Evolutionary conservation across 23 tunicate genomes (phyloP).

Genomic region (Trididemnum miniatum): DNA sequence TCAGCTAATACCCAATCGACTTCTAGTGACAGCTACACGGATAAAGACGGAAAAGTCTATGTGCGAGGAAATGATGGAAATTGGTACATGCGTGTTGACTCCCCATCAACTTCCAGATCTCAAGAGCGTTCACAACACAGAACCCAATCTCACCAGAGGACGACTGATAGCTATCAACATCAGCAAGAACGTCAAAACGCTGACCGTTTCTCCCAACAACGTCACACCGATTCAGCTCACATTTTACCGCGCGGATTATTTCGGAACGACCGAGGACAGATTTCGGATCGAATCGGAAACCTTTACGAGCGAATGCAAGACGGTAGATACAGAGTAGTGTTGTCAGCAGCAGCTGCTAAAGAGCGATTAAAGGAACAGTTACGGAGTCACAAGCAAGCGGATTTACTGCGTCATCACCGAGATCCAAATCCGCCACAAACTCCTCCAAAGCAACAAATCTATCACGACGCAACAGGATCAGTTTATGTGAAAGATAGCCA

Average conservation of each 20-base stretch:
- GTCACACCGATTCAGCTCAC: neutral
- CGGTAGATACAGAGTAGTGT: conserved; percentile 38
- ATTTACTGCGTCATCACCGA: conserved; percentile 1
- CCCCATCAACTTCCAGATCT: conserved; percentile 3
- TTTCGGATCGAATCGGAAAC: conserved; percentile 57
- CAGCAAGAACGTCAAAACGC: neutral
- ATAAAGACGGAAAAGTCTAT: conserved; percentile 55
- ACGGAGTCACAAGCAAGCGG: conserved; percentile 35
- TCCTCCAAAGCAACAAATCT: conserved; percentile 24
- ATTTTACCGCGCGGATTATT: conserved; percentile 55
- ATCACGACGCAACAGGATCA: conserved; percentile 49
- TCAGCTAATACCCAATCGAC: neutral
- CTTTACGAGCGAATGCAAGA: conserved; percentile 33
- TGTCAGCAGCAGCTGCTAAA: conserved; percentile 38
- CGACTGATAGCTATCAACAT: neutral
- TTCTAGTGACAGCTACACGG: neutral
- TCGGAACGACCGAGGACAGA: conserved; percentile 34
- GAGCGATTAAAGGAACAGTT: conserved; percentile 32
- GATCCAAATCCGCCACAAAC: neutral
- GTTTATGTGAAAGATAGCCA: conserved; percentile 64
- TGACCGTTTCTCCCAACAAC: neutral
- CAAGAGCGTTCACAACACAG: neutral
- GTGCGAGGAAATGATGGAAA: conserved; percentile 76
- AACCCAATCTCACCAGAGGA: neutral
- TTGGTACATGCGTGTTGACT: conserved; percentile 82